These are phyloP conservation scores for Pterocles gutturalis DNA, from an alignment of 2,113 vertebrate species.

Conservation along the genomic window DNA sequence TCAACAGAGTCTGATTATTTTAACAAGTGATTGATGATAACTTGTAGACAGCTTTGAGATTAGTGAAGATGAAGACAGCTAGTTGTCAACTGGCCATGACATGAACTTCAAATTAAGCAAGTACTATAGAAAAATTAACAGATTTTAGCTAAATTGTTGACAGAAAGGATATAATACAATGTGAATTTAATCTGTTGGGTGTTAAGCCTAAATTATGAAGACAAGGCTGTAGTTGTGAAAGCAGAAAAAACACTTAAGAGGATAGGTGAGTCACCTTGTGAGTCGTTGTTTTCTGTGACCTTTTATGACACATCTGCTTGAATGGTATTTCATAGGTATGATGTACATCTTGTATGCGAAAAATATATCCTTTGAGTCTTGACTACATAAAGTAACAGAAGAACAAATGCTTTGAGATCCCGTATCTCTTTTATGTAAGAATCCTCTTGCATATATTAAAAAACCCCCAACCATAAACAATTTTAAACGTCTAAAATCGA, in stretches of 20 bases:
- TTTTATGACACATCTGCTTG: neutral
- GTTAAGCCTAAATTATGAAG: neutral
- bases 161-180: neutral
- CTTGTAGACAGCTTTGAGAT: neutral
- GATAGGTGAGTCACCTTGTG: neutral
- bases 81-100: neutral
- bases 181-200: neutral
- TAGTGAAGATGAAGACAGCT: neutral
- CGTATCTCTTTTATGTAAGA: neutral
- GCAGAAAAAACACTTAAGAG: neutral
- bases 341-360: neutral
- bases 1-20: neutral
- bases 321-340: neutral
- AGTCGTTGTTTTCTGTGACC: neutral
- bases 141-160: neutral
- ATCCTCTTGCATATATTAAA: neutral
- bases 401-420: neutral
- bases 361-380: neutral
- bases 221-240: neutral
- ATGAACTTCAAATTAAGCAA: neutral
- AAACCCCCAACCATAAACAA: neutral
- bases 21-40: slow-evolving; percentile 9
- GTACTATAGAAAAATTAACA: neutral
- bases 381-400: neutral
- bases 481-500: neutral